phyloP scores from a whole-genome alignment of 2,888 invertebrate species.

The Acrobasis suavella region DNA sequence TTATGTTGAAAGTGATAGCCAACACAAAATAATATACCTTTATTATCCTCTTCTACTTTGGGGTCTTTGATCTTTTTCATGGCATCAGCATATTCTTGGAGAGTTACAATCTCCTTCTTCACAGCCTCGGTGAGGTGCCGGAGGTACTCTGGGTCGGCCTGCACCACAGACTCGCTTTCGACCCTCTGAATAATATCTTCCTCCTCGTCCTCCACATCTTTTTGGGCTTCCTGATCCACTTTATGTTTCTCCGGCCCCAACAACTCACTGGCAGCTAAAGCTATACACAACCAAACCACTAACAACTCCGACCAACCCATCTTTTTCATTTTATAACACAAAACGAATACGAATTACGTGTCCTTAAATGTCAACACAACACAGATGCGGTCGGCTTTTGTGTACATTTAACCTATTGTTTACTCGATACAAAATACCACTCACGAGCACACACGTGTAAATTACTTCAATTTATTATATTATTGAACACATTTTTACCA shows the following conservation, averaged over 20 bases:
- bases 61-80: conserved; percentile 42
- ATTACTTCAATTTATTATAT: conserved; percentile 6
- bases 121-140: conserved; percentile 60
- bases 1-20: too few relatives aligned
- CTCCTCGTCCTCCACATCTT: conserved; percentile 42
- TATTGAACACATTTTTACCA: not conserved
- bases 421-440: conserved; percentile 22
- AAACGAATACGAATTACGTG: conserved; percentile 63
- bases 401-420: not conserved
- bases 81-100: conserved; percentile 64
- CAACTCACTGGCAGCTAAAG: conserved; percentile 57
- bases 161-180: conserved; percentile 37
- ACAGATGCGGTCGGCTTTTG: conserved; percentile 21
- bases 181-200: conserved; percentile 41
- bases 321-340: conserved; percentile 41
- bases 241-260: conserved; percentile 61
- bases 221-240: conserved; percentile 43
- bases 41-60: conserved; percentile 49
- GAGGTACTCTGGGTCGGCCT: conserved; percentile 52
- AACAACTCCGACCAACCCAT: conserved; percentile 58
- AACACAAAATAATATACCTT: conserved; percentile 35
- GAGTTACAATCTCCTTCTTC: conserved; percentile 56
- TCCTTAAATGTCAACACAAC: conserved; percentile 44
- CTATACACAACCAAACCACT: conserved; percentile 55
- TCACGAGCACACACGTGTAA: conserved; percentile 23